Conservation (phyloP, 2,113 vertebrate genomes). For the Serilophus lunatus region DNA sequence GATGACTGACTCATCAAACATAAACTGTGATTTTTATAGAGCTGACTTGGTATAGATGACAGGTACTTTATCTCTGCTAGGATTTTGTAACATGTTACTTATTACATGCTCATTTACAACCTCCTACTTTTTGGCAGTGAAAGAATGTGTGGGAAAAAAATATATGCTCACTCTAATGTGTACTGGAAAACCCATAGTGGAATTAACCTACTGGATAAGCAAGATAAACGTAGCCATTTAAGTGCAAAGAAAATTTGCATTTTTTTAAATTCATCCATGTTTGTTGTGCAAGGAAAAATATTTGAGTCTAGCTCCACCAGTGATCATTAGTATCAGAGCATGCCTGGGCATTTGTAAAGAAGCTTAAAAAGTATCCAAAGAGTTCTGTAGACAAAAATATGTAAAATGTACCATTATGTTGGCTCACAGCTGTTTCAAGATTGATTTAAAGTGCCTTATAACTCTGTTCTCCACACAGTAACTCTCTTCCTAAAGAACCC, state of each 20-base stretch:
- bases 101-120: neutral
- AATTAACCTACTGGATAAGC: neutral
- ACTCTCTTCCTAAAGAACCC: neutral
- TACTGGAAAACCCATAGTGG: neutral
- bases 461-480: neutral
- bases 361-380: neutral
- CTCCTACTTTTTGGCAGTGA: neutral
- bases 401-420: neutral
- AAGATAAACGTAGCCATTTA: neutral
- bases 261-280: neutral
- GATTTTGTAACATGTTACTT: constrained; percentile 8
- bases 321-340: neutral
- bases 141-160: neutral
- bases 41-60: neutral
- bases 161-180: neutral
- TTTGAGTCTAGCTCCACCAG: neutral
- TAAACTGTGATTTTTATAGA: neutral
- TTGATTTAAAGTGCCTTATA: neutral
- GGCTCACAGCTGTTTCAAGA: neutral
- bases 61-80: neutral
- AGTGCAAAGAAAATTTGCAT: neutral
- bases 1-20: neutral
- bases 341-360: neutral
- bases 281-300: neutral
- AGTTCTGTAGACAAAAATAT: neutral